Evolutionary conservation across 2,113 vertebrate genomes (phyloP), one percentile per base, ranked within the genome.

Genomic region (Thamnophis sirtalis): DNA sequence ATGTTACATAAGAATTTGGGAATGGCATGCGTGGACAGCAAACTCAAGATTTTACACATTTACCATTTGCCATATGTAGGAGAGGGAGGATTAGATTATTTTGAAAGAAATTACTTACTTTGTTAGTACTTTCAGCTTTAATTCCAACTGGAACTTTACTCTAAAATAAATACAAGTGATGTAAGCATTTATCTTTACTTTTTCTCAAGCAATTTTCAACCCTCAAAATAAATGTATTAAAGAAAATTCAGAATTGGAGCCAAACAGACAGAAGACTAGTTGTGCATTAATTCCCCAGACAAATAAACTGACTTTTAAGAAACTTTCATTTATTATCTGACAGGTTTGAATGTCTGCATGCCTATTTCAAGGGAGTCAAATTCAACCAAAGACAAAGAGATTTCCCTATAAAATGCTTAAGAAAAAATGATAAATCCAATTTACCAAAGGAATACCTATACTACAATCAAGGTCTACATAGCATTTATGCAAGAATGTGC

Each of bases 71-170:
- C 5, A 56, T 33, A 49, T 43, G 24, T 84, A 17, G 8, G 3
- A 22, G 26, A 17, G 4, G 50, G 28, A 3, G 11, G 53, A 17
- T 24, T 8, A 24, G 15, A 87, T 87, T 88, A 56, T 55, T 88
- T 88, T 24, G 11, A 15, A 63, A 85, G 13, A 43, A 3, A 38
- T 84, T 84, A 94, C 98, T 98, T 96, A 99, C 99, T 98, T 99
- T 99, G 96, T 99, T 99, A 96, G 98, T 97, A 96, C 97, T 99
- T 13, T 98, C 99, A 90, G 99, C 98, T 97, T 99, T 99, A 95
- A 99, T 99, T 95, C 99, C 99, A 0, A 98, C 97, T 11, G 99
- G 99, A 95, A 99, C 97, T 96, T 99, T 98, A 96, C 99, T 99
- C 99, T 99, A 88, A 95, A 97, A 97, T 88, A 1, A 38, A 91